A percentile compares a stretch with the other conserved stretches of the same genome.
Conservation (phyloP, 2,113 vertebrate genomes). For the Euleptes europaea region DNA sequence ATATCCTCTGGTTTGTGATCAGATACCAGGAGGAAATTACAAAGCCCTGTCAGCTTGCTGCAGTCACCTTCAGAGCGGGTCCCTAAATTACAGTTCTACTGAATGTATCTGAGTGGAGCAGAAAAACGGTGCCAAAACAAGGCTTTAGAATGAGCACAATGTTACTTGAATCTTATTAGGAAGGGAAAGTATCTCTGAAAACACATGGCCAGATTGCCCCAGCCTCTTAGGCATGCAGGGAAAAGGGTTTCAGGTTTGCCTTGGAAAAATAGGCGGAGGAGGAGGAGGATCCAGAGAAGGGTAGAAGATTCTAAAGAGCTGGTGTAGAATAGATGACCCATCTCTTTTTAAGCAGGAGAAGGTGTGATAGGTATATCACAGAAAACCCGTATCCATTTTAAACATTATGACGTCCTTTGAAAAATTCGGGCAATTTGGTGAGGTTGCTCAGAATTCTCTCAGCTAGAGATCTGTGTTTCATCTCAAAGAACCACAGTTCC, state of each 20-base stretch:
- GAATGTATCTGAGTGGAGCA: slow-evolving; percentile 15
- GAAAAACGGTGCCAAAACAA: slow-evolving; percentile 40
- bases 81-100: slow-evolving; percentile 5
- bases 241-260: background rate
- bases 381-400: background rate
- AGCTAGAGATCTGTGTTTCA: background rate
- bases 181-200: background rate
- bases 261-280: background rate
- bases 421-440: background rate
- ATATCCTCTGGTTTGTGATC: slow-evolving; percentile 11
- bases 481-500: background rate
- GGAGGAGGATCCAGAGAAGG: background rate
- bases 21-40: slow-evolving; percentile 21
- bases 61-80: background rate
- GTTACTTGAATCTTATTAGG: background rate
- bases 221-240: background rate
- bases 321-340: background rate
- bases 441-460: background rate
- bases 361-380: background rate
- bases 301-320: background rate
- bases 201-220: no score
- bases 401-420: background rate
- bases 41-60: slow-evolving; percentile 14
- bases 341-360: background rate
- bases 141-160: background rate